Base-by-base conservation (phyloP, 2,113 vertebrate genomes). In the Cephalopholis sonnerati region DNA sequence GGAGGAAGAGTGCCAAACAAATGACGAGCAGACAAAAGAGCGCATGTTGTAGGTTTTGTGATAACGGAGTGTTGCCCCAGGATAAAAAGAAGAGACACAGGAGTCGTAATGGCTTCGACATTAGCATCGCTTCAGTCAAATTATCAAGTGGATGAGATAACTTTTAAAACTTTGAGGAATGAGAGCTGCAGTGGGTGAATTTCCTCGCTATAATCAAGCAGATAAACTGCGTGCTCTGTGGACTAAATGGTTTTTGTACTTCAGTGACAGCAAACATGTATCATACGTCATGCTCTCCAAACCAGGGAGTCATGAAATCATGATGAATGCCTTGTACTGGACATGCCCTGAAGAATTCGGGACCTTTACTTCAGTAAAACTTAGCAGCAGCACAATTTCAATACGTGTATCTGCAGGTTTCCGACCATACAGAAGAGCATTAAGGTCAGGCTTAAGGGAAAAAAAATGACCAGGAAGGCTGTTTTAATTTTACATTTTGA, bases 1-100 rank as follows among this genome's bases (percentile, higher is more conserved):
- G 73, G 77, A 81, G 16, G 81, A 53, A 46, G 55, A 75, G 61
- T 5, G 77, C 15, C 58, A 58, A 79, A 72, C 59, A 75, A 74
- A 82, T 25, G 73, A 71, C 39, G 2, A 25, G 48, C 53, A 65
- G 57, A 81, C 62, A 81, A 54, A 81, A 62, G 66, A 59, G 59
- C 0, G 48, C 39, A 53, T n/a, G 36, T 57, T 81, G 73, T 65
- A 50, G 86, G 55, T 57, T 74, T 54, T 44, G 63, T 27, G 75
- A 80, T 77, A 70, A 68, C 62, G 75, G 39, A 78, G 27, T 39
- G 81, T 58, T 68, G 81, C 55, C 77, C 55, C 32, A 1, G 62
- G 71, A 74, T 44, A 36, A 58, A 69, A 73, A 72, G 51, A 15
- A 24, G 57, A 63, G 57, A 79, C 58, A 4, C 6, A 5, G 24